phyloP scores from a whole-genome alignment of 2,888 invertebrate species.

The Andrena praecox region DNA sequence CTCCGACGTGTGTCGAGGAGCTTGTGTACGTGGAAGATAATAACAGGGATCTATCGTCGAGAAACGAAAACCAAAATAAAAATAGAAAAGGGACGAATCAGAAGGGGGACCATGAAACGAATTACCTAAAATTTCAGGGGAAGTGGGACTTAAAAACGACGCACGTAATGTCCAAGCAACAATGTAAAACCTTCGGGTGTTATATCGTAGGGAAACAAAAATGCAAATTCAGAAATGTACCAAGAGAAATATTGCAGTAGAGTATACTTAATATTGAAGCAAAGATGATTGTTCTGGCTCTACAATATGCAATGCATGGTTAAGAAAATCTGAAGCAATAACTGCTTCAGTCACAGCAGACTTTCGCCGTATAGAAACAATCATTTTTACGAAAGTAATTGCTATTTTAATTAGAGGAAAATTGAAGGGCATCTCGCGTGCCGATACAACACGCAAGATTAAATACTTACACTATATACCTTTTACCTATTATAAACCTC shows the following conservation, averaged over 20 bases:
- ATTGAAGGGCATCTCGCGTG: constrained; percentile 82
- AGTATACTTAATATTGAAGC: not conserved
- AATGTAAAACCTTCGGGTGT: not conserved
- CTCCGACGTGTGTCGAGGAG: not conserved
- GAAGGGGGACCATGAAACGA: not conserved
- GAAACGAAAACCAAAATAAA: not conserved
- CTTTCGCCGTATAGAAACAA: constrained; percentile 8
- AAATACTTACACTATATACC: constrained; percentile 83
- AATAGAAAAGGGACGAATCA: too few relatives aligned
- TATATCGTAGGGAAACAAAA: constrained; percentile 11
- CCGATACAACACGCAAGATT: constrained; percentile 87
- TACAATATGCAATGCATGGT: not conserved
- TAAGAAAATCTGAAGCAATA: not conserved
- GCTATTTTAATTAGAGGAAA: not conserved
- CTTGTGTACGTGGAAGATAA: not conserved
- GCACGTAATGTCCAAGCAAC: constrained; percentile 2
- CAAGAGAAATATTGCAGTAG: not conserved
- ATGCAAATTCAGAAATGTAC: constrained; percentile 16
- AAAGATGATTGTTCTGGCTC: constrained; percentile 40
- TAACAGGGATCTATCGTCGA: not conserved
- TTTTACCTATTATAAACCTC: constrained; percentile 48
- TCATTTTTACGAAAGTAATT: constrained; percentile 36
- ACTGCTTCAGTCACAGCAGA: not conserved
- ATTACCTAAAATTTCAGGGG: not conserved
- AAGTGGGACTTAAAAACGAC: constrained; percentile 2